phyloP scores from a whole-genome alignment of 2,888 invertebrate genomes.

The Sphaerophoria taeniata region DNA sequence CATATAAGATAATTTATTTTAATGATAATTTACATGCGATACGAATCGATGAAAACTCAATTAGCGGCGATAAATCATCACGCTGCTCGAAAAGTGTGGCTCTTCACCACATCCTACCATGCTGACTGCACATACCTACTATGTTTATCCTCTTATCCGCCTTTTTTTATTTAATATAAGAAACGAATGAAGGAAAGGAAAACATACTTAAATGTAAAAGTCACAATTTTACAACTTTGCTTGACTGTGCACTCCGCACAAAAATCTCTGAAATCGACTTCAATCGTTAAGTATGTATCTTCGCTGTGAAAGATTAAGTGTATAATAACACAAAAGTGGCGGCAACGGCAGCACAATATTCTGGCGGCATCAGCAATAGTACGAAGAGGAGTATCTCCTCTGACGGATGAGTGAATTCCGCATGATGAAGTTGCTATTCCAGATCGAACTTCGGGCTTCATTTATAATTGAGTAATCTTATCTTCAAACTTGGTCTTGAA shows the following conservation, averaged over 20 bases:
- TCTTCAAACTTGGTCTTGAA: slow-evolving; percentile 66
- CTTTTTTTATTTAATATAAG: slow-evolving; percentile 50
- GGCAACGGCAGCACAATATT: neutral
- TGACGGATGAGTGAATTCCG: slow-evolving; percentile 57
- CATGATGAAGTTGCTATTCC: slow-evolving; percentile 41
- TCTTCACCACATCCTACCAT: slow-evolving; percentile 58
- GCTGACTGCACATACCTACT: slow-evolving; percentile 48
- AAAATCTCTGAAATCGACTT: slow-evolving; percentile 34
- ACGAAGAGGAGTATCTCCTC: slow-evolving; percentile 33
- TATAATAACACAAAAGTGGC: slow-evolving; percentile 40
- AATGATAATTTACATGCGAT: slow-evolving; percentile 30
- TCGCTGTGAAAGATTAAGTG: slow-evolving; percentile 60
- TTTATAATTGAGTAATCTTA: slow-evolving; percentile 72
- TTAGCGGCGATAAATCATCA: slow-evolving; percentile 70
- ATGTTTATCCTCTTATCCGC: slow-evolving; percentile 59
- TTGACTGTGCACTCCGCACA: slow-evolving; percentile 31
- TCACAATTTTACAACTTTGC: slow-evolving; percentile 40
- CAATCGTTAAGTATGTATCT: slow-evolving; percentile 68
- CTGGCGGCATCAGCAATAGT: neutral
- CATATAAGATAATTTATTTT: too few relatives aligned
- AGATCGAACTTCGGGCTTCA: slow-evolving; percentile 44
- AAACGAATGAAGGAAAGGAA: slow-evolving; percentile 5
- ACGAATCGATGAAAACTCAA: slow-evolving; percentile 71
- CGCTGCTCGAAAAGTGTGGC: slow-evolving; percentile 62
- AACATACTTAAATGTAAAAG: slow-evolving; percentile 2